Conservation (phyloP, 2,888 invertebrate genomes). For the Caenorhabditis uteleia region DNA sequence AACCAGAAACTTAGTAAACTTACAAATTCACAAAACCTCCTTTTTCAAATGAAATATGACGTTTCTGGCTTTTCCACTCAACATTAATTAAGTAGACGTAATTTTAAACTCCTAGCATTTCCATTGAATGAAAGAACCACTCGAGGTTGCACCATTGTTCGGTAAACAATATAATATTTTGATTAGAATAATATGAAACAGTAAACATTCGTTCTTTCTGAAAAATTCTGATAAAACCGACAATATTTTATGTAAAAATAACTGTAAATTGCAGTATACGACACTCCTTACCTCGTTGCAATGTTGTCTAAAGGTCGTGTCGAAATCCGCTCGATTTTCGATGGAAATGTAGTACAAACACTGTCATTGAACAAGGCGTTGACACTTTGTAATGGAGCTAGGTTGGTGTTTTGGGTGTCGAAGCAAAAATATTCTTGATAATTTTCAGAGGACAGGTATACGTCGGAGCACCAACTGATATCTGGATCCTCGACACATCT, state of each 20-base stretch:
- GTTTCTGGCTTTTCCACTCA: too few species aligned
- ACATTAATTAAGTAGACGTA: too few species aligned
- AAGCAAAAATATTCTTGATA: slow-evolving; percentile 5
- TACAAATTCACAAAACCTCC: too few species aligned
- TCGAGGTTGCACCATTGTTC: too few species aligned
- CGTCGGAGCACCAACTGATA: slow-evolving; percentile 43
- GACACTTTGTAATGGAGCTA: slow-evolving; percentile 23
- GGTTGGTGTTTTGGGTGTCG: slow-evolving; percentile 13
- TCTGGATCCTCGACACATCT: slow-evolving; percentile 83
- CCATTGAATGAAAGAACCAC: too few species aligned
- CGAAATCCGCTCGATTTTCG: slow-evolving; percentile 86
- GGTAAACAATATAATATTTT: neutral
- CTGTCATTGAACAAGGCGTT: slow-evolving; percentile 75
- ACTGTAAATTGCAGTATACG: slow-evolving; percentile 75
- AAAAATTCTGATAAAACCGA: neutral
- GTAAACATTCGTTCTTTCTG: neutral
- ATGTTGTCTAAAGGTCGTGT: slow-evolving; percentile 80
- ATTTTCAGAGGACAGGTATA: slow-evolving; percentile 57
- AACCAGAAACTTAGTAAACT: too few species aligned
- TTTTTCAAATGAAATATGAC: too few species aligned
- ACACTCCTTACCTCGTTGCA: slow-evolving; percentile 87
- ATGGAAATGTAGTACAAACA: slow-evolving; percentile 82
- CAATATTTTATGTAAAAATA: neutral
- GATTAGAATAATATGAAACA: neutral
- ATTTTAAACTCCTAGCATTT: too few species aligned